Percentiles rank a stretch among this genome's conserved stretches.
phyloP scores from a whole-genome alignment of 2,888 invertebrate genomes.

The Polyommatus icarus region DNA sequence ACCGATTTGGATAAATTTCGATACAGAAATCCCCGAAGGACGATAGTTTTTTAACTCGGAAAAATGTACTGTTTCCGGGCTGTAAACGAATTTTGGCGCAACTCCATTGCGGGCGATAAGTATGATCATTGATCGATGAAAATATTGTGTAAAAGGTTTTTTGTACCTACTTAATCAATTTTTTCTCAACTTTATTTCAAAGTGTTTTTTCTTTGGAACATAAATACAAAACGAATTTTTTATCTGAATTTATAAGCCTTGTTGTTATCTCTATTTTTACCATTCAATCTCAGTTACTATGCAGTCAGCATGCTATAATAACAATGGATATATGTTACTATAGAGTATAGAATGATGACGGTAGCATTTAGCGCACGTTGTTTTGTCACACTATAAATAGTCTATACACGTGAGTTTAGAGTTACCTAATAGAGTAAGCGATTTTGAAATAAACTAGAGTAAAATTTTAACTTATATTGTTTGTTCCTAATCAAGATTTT shows the following conservation, averaged over 20 bases:
- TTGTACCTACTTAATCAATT: too few species aligned
- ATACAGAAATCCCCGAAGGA: too few species aligned
- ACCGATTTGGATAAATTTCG: too few species aligned
- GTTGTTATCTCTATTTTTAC: not conserved
- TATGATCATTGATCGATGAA: too few species aligned
- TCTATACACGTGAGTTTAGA: not conserved
- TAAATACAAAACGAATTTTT: not conserved
- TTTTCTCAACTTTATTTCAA: too few species aligned
- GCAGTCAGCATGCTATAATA: not conserved
- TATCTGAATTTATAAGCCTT: not conserved
- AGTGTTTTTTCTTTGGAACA: too few species aligned
- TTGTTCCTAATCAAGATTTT: too few species aligned
- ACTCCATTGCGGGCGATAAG: too few species aligned
- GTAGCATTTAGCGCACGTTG: not conserved
- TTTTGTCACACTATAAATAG: not conserved
- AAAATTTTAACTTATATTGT: not conserved
- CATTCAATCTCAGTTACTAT: not conserved
- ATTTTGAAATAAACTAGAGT: not conserved
- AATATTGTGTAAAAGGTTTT: too few species aligned
- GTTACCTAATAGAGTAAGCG: not conserved
- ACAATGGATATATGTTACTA: not conserved
- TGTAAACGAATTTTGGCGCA: too few species aligned
- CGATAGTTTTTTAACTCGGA: too few species aligned
- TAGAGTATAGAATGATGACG: not conserved
- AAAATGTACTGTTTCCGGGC: too few species aligned